Evolutionary conservation across 2,113 vertebrate genomes (phyloP), one percentile per base, ranked within the genome.

Genomic region (Prietella phreatophila): DNA sequence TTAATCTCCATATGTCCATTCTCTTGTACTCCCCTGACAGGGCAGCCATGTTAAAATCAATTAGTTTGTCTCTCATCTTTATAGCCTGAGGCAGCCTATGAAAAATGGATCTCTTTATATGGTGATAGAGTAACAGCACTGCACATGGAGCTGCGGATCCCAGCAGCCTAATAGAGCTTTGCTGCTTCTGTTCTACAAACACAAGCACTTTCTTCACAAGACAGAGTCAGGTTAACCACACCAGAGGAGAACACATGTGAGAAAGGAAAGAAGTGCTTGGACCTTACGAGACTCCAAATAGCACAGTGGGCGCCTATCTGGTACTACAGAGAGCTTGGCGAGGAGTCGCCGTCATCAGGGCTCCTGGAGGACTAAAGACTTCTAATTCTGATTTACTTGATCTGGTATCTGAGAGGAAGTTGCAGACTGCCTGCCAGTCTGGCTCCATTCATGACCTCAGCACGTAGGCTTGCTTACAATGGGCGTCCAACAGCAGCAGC

Each of bases 341-440:
- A 83, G 82, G 56, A 92, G 91, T 92, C 89, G 87, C 92, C 90
- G 91, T 94, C 93, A 93, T 95, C 93, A 93, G 92, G 92, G 91
- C 90, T 92, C 92, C 91, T 93, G 92, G 83, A 94, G 93, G 92
- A 91, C 93, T 93, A 93, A 93, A 86, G 75, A 91, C 92, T 93
- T 91, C 93, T 94, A 94, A 94, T 92, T 94, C 92, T 93, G 94
- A 95, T 95, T 94, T 95, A 95, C 93, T 95, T 94, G 94, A 95
- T 96, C 94, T 95, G 93, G 91, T 94, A 96, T 96, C 94, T 95
- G 87, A 92, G 93, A 96, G 95, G 95, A 95, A 96, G 93, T 94
- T 84, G 76, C 67, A 91, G 84, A 95, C 95, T 94, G 95, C 94
- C 95, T 95, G 94, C 95, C 95, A 95, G 95, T 96, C 95, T 96